Evolutionary conservation across 2,888 invertebrate genomes (phyloP).

Genomic region (Andrena chrysosceles): DNA sequence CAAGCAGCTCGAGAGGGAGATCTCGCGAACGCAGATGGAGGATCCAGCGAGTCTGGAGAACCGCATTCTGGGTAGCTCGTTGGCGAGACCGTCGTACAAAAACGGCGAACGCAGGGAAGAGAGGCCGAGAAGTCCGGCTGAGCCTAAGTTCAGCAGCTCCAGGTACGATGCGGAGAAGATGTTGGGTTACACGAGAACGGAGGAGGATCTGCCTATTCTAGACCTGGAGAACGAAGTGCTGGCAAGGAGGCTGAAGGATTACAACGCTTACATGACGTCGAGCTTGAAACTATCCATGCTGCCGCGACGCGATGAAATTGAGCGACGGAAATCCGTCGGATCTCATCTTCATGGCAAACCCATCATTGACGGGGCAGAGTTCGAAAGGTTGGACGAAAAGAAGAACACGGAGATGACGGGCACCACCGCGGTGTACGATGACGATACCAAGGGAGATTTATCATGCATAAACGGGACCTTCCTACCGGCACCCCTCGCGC

Average conservation of each 20-base stretch:
- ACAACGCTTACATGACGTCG: slow-evolving; percentile 79
- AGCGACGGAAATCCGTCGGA: slow-evolving; percentile 24
- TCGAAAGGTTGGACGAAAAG: slow-evolving; percentile 33
- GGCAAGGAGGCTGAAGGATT: slow-evolving; percentile 78
- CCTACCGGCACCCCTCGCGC: slow-evolving; percentile 80
- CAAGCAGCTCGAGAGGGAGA: slow-evolving; percentile 78
- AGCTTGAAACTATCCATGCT: slow-evolving; percentile 63
- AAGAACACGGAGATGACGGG: slow-evolving; percentile 35
- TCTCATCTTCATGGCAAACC: slow-evolving; percentile 62
- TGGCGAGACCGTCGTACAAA: slow-evolving; percentile 24
- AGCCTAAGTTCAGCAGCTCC: slow-evolving; percentile 37
- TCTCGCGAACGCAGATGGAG: slow-evolving; percentile 69
- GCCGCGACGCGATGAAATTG: slow-evolving; percentile 34
- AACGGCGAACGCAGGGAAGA: background rate
- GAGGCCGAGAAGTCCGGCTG: background rate
- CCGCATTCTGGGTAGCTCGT: slow-evolving; percentile 59
- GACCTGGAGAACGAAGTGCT: slow-evolving; percentile 81
- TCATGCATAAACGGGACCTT: slow-evolving; percentile 83
- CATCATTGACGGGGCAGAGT: slow-evolving; percentile 55
- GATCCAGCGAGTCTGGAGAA: slow-evolving; percentile 64
- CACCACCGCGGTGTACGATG: slow-evolving; percentile 44
- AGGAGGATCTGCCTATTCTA: slow-evolving; percentile 79
- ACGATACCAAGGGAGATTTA: slow-evolving; percentile 77
- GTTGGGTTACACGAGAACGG: slow-evolving; percentile 79
- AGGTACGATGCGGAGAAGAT: slow-evolving; percentile 79